Evolutionary conservation across 2,888 invertebrate genomes (phyloP), one percentile per base, ranked within the genome.

Genomic region (Dorcus hopei): DNA sequence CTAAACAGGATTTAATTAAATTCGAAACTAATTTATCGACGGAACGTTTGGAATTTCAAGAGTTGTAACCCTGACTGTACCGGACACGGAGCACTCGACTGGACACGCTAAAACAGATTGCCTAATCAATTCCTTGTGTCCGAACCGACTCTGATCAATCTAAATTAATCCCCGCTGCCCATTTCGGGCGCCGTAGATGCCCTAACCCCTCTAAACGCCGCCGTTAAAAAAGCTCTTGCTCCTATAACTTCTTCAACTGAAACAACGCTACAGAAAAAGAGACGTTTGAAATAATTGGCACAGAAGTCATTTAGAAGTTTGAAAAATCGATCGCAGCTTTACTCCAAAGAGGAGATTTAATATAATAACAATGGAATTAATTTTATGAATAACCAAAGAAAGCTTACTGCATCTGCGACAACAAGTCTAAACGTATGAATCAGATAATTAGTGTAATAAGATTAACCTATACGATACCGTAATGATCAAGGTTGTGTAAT

Each of bases 101-200:
- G 79, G 78, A 79, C 79, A 78, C 77, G 76, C 74, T 77, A 77
- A 78, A 79, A 79, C 79, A 79, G 78, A 79, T 79, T 79, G 79
- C 78, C 79, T 79, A 79, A 79, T 79, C 79, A 79, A 79, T 79
- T 79, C 79, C 77, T 78, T 77, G 77, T 77, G 79, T 79, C 77
- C 77, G 73, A 72, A 71, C 75, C 75, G 77, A 73, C 74, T 78
- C 77, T 77, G 78, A 79, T 79, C 79, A 79, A 79, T 79, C 79
- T 78, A 79, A 79, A 79, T 79, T 79, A 79, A 79, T 79, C 78
- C 78, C 77, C 76, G 70, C 73, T 73, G 73, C 74, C 73, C 73
- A 65, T 63, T 66, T 63, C 65, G 67, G 62, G 65, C 68, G 67
- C 67, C 64, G 59, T 58, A 56, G 60, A 52, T 61, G 52, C 58